Base-by-base conservation (phyloP, 2,888 invertebrate species). In the Torymus tubicola region DNA sequence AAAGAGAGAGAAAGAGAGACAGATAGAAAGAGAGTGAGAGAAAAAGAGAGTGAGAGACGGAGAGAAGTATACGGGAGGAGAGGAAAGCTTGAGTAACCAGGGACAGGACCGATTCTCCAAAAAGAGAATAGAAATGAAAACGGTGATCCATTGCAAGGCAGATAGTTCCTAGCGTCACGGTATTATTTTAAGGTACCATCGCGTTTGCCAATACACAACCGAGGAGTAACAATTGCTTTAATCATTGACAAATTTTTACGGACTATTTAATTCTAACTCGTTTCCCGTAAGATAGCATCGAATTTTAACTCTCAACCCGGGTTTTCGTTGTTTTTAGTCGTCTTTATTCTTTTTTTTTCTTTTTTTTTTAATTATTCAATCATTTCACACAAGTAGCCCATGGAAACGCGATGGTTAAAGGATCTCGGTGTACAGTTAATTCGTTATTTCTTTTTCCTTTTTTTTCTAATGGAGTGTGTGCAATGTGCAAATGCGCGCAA, bases 151-250 rank as follows among this genome's bases (percentile, higher is more conserved):
- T 76, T 70, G 55, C 82, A 80, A 87, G 85, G 87, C 88, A 87
- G 84, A 89, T 88, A 89, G 89, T 89, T 89, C 89, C 89, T 89
- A 89, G 89, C 86, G 88, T 88, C 88, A 88, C 87, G 89, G 89
- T 89, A 89, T 89, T 89, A 89, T 87, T 88, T 87, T 89, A 88
- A 89, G 88, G 86, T 84, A 87, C 87, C 88, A 87, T 87, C 84
- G 88, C 87, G 87, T 88, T 89, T 87, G 79, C 85, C 84, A 69
- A 77, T 58, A 8, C 42, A 42, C 42, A 70, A 60, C 60, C 65
- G 31, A 18, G 61, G 52, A 42, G 42, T 42, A 42, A 8, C 42
- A 42, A 42, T 42, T 42, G 42, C 42, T 42, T 42, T 42, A 42
- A 42, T 42, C 42, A 42, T 42, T 5, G 8, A 42, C 42, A 42